A percentile compares a stretch with the other conserved stretches of the same genome.
phyloP scores from a whole-genome alignment of 2,888 invertebrate species.

The Acanthacorydalis orientalis region DNA sequence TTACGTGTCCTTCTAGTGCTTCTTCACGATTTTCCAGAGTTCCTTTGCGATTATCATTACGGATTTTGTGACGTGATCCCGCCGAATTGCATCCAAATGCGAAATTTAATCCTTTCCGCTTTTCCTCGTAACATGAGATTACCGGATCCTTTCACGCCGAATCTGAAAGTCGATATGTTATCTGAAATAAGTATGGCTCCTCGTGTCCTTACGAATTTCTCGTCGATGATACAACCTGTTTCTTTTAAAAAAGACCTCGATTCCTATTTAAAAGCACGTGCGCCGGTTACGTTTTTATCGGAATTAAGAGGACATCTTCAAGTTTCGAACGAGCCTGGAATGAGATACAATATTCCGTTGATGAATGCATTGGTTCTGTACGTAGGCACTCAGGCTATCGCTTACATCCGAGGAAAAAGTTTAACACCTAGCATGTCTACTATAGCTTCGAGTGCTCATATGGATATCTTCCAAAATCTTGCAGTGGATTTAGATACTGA shows the following conservation, averaged over 20 bases:
- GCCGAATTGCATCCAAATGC: constrained; percentile 97
- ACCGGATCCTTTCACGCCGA: constrained; percentile 97
- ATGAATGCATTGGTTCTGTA: constrained; percentile 97
- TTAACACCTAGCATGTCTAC: constrained; percentile 90
- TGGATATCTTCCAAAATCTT: constrained; percentile 99
- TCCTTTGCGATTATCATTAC: constrained; percentile 97
- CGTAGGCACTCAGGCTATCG: constrained; percentile 93
- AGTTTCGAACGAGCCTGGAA: constrained; percentile 74
- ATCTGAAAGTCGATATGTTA: constrained; percentile 83
- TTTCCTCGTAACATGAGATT: constrained; percentile 96
- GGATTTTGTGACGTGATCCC: constrained; percentile 99
- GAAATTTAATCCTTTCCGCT: constrained; percentile 93
- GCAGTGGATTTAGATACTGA: constrained; percentile 97
- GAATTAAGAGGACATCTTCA: constrained; percentile 83
- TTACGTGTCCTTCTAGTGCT: constrained; percentile 85
- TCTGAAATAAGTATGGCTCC: constrained; percentile 80
- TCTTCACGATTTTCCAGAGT: constrained; percentile 97
- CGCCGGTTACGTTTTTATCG: constrained; percentile 89
- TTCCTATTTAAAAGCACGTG: constrained; percentile 83
- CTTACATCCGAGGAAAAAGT: constrained; percentile 76
- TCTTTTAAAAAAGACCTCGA: constrained; percentile 93
- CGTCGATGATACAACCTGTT: constrained; percentile 68
- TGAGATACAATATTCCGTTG: constrained; percentile 85
- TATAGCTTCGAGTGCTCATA: constrained; percentile 96
- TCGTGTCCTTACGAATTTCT: constrained; percentile 75